Conservation (phyloP, 1,140 invertebrate species). For the Eupristina koningsbergeri region DNA sequence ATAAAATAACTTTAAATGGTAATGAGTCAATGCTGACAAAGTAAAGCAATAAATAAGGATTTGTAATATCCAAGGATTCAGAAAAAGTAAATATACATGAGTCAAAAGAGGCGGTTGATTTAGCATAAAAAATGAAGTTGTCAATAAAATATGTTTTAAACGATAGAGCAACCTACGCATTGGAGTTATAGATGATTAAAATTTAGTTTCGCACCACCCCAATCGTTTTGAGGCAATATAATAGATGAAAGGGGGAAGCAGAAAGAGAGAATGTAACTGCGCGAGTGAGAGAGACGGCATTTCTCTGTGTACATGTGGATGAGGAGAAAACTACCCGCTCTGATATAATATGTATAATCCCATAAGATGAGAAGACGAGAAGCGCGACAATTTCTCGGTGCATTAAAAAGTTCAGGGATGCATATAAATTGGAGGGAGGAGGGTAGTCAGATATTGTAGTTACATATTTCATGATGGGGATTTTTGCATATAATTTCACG, state of each 20-base stretch:
- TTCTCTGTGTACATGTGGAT: not conserved
- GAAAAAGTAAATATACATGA: not conserved
- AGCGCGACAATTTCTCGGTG: constrained; percentile 72
- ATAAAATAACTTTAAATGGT: too few species aligned
- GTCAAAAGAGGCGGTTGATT: not conserved
- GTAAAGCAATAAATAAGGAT: too few species aligned
- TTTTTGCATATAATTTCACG: constrained; percentile 75
- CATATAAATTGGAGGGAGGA: not conserved
- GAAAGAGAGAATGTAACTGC: constrained; percentile 15
- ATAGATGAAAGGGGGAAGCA: not conserved
- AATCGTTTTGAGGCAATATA: constrained; percentile 7
- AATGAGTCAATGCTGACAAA: too few species aligned
- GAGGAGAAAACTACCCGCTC: constrained; percentile 10
- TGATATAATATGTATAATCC: constrained; percentile 62
- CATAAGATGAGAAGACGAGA: constrained; percentile 62
- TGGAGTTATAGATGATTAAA: constrained; percentile 48
- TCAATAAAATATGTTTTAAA: constrained; percentile 10
- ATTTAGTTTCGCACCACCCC: constrained; percentile 46
- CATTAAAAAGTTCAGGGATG: constrained; percentile 59
- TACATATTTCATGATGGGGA: constrained; percentile 72
- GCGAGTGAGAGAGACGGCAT: constrained; percentile 22
- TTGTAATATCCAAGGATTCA: too few species aligned
- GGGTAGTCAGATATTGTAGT: constrained; percentile 47
- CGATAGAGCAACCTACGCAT: constrained; percentile 16
- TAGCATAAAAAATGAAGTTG: not conserved